A percentile compares a stretch with the other conserved stretches of the same genome.
These are phyloP conservation scores for Neoscelio sp. DNA, from an alignment of 2,888 invertebrate genomes.

Conservation along the genomic window DNA sequence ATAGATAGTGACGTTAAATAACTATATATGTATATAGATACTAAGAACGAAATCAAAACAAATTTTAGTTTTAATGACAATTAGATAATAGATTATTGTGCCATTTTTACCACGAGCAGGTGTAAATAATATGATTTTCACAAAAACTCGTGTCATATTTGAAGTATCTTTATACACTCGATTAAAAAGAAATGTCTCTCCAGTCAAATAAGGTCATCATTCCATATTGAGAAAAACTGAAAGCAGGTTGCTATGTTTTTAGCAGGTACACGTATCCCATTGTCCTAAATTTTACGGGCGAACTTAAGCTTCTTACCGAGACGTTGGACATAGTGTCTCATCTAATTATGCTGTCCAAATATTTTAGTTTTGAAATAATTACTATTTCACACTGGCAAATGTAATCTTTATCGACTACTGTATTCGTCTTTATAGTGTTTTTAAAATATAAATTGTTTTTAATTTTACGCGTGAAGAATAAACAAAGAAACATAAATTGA, in stretches of 20 bases:
- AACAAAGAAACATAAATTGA: too few species aligned
- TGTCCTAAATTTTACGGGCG: constrained; percentile 23
- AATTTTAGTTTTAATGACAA: background rate
- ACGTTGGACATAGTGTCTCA: background rate
- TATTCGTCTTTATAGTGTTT: too few species aligned
- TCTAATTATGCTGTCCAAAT: constrained; percentile 48
- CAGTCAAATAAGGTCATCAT: constrained; percentile 35
- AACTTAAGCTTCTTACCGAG: constrained; percentile 15
- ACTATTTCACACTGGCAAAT: too few species aligned
- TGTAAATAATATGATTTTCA: constrained; percentile 30
- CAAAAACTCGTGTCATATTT: constrained; percentile 5
- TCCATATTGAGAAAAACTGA: constrained; percentile 25
- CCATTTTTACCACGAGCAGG: constrained; percentile 1
- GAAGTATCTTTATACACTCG: constrained; percentile 8
- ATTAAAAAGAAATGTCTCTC: constrained; percentile 21
- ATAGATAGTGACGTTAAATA: too few species aligned
- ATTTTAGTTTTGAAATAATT: constrained; percentile 14
- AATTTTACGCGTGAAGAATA: too few species aligned
- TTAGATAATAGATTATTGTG: background rate
- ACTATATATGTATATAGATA: too few species aligned
- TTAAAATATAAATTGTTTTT: too few species aligned
- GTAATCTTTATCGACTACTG: too few species aligned
- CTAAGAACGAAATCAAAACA: too few species aligned
- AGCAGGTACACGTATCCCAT: constrained; percentile 35
- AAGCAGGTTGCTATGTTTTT: constrained; percentile 22